Percentiles rank a stretch among this genome's conserved stretches.
Evolutionary conservation across 1,140 invertebrate species (phyloP).

Genomic region (Neodiprion virginianus): DNA sequence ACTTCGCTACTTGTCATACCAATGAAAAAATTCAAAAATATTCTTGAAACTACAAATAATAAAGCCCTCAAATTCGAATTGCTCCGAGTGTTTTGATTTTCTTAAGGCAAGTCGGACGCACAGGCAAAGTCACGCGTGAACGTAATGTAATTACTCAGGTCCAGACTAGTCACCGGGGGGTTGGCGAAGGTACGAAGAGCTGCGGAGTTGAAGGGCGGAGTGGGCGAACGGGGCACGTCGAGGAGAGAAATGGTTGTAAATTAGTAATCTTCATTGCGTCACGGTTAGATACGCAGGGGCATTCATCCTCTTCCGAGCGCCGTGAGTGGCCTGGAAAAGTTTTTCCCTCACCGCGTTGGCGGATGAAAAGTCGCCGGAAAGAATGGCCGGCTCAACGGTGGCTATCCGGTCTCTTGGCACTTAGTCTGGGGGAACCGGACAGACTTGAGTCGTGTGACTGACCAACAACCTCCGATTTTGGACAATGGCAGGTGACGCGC

Average conservation of each 20-base stretch:
- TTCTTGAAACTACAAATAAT: no score
- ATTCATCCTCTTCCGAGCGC: not conserved
- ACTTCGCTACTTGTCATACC: no score
- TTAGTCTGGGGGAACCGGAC: not conserved
- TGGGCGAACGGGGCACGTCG: not conserved
- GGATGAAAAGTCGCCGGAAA: slow-evolving; percentile 21
- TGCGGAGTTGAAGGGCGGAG: no score
- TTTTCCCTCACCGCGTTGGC: slow-evolving; percentile 11
- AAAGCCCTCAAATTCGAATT: no score
- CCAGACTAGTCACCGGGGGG: no score
- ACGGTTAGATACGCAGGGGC: slow-evolving; percentile 34
- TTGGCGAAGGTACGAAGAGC: no score
- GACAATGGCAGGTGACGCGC: slow-evolving; percentile 42
- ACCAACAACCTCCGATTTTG: not conserved
- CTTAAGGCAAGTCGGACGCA: no score
- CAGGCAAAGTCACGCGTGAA: no score
- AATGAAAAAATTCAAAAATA: no score
- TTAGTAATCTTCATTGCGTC: slow-evolving; percentile 47
- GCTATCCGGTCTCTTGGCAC: not conserved
- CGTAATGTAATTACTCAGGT: no score
- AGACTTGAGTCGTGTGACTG: slow-evolving; percentile 10
- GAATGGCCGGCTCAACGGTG: slow-evolving; percentile 10
- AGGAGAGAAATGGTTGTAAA: slow-evolving; percentile 34
- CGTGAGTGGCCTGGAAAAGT: slow-evolving; percentile 1
- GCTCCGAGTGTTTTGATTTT: no score